These are phyloP conservation scores for Escarpia spicata DNA, from an alignment of 2,888 invertebrate genomes.

Conservation along the genomic window DNA sequence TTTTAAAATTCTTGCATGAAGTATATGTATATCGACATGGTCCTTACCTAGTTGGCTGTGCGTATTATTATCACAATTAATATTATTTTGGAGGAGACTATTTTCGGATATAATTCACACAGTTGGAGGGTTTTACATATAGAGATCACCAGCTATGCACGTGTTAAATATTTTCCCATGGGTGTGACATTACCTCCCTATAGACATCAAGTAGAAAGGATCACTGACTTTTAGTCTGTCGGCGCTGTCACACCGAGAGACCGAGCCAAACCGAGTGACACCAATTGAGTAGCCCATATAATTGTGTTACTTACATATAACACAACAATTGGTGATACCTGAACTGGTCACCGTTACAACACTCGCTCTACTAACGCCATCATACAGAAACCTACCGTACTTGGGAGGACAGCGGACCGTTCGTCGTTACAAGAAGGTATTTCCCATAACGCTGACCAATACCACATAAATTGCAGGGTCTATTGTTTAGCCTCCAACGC, in stretches of 20 bases:
- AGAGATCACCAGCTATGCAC: no score
- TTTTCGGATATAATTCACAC: background rate
- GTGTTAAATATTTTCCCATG: no score
- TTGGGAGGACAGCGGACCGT: background rate
- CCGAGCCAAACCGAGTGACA: no score
- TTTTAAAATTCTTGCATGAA: no score
- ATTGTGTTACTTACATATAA: no score
- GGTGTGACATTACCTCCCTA: no score
- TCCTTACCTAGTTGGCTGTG: background rate
- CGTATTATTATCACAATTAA: background rate
- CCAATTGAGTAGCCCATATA: background rate
- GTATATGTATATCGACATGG: no score
- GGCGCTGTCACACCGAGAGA: no score
- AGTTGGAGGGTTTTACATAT: background rate
- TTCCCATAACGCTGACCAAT: background rate
- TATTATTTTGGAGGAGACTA: no score
- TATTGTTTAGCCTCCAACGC: background rate
- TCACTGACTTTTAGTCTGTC: no score
- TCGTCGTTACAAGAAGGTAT: background rate
- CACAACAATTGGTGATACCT: no score
- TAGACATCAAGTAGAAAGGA: no score
- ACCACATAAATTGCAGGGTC: background rate
- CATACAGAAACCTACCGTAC: background rate
- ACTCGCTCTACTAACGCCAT: background rate
- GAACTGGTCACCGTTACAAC: background rate